Conservation (phyloP, 1,140 invertebrate genomes). For the Bombus waltoni region DNA sequence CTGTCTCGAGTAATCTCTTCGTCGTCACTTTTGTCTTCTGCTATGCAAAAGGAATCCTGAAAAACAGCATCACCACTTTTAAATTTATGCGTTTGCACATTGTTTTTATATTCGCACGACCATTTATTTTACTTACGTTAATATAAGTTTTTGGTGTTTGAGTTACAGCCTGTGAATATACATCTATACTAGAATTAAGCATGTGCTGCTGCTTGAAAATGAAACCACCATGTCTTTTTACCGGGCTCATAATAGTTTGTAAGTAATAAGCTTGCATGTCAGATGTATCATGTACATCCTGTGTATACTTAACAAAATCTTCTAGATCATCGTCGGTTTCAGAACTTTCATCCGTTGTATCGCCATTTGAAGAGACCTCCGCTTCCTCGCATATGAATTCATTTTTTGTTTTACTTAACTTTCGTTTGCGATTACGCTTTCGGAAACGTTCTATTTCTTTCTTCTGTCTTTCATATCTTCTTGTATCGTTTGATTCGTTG, state of each 20-base stretch:
- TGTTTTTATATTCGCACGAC: neutral
- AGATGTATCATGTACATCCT: constrained; percentile 76
- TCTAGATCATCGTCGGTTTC: constrained; percentile 76
- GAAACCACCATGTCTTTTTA: constrained; percentile 57
- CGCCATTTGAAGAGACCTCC: constrained; percentile 80
- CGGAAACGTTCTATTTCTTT: neutral
- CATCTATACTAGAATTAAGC: constrained; percentile 47
- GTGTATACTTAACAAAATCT: constrained; percentile 77
- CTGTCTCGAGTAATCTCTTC: neutral
- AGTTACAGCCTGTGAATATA: constrained; percentile 73
- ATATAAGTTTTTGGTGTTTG: constrained; percentile 71
- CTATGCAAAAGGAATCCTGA: constrained; percentile 75
- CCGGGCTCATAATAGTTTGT: constrained; percentile 81
- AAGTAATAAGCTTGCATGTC: constrained; percentile 85
- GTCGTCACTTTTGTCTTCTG: constrained; percentile 29
- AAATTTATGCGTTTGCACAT: neutral
- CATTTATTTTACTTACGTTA: constrained; percentile 67
- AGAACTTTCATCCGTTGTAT: constrained; percentile 64
- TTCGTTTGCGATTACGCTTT: constrained; percentile 14
- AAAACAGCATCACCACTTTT: neutral
- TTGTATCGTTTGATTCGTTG: neutral
- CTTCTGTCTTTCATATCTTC: neutral
- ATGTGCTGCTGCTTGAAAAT: constrained; percentile 63
- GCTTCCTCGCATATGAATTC: constrained; percentile 85
- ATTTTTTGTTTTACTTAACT: constrained; percentile 42